Conservation (phyloP, 2,888 invertebrate genomes). For the Caenorhabditis macrosperma region DNA sequence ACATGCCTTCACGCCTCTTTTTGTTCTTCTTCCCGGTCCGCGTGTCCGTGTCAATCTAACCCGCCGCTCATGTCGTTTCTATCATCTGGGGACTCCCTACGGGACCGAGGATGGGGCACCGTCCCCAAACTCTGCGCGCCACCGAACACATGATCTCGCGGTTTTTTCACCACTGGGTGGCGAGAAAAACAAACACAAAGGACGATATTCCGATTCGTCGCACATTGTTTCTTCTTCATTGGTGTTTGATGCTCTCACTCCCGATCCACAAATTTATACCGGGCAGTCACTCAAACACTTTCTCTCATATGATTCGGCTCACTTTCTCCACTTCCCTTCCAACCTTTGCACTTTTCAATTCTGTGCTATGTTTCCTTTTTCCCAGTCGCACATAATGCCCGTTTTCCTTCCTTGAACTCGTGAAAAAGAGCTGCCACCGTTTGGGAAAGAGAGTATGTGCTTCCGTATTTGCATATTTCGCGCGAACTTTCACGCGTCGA, state of each 20-base stretch:
- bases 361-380: neutral
- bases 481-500: slow-evolving; percentile 15
- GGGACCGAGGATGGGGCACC: slow-evolving; percentile 21
- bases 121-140: slow-evolving; percentile 1
- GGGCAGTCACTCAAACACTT: slow-evolving; percentile 2
- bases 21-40: slow-evolving; percentile 29
- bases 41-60: slow-evolving; percentile 30
- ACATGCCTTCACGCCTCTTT: slow-evolving; percentile 28
- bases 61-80: slow-evolving; percentile 39
- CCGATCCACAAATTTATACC: slow-evolving; percentile 20
- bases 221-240: slow-evolving; percentile 50
- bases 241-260: slow-evolving; percentile 53
- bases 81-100: slow-evolving; percentile 37
- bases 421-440: neutral
- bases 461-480: slow-evolving; percentile 7
- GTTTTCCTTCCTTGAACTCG: no score
- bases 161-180: slow-evolving; percentile 50
- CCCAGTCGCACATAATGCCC: neutral
- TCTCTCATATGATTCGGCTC: slow-evolving; percentile 24
- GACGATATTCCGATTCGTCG: slow-evolving; percentile 43
- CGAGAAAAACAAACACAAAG: slow-evolving; percentile 48
- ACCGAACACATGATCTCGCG: slow-evolving; percentile 43
- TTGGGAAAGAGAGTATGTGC: neutral
- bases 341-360: neutral
- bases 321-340: neutral